Evolutionary conservation across 2,888 invertebrate genomes (phyloP).

Genomic region (Caprella mutica): DNA sequence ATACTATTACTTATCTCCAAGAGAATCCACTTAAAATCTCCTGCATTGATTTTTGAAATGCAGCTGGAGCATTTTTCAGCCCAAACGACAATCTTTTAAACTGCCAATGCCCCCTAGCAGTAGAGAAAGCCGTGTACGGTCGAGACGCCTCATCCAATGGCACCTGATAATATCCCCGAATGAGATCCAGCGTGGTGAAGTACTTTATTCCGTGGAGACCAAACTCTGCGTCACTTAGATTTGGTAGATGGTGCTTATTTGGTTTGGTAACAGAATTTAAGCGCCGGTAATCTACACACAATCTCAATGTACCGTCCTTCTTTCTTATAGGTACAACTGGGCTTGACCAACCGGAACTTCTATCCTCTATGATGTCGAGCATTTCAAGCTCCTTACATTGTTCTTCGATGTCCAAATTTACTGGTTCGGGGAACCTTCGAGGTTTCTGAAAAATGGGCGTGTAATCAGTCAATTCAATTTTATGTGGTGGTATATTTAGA

Average conservation of each 20-base stretch:
- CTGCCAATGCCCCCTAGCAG: neutral
- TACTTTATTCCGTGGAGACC: constrained; percentile 6
- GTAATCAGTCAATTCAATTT: no score
- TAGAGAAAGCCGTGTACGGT: neutral
- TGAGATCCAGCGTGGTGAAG: constrained; percentile 2
- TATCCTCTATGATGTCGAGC: no score
- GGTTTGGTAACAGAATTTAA: neutral
- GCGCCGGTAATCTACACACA: constrained; percentile 2
- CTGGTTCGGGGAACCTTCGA: no score
- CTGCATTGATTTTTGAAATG: neutral
- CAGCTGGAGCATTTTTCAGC: neutral
- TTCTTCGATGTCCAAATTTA: no score
- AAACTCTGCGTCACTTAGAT: neutral
- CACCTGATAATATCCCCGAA: neutral
- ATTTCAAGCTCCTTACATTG: no score
- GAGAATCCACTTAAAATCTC: neutral
- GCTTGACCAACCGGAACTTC: no score
- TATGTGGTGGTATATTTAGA: no score
- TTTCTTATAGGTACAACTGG: neutral
- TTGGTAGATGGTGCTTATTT: neutral
- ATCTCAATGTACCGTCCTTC: neutral
- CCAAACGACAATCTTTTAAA: neutral
- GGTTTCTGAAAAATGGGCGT: no score
- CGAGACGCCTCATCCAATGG: neutral
- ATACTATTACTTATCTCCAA: neutral